These are phyloP conservation scores for Uloborus plumipes DNA, from an alignment of 2,888 invertebrate species.

Conservation along the genomic window DNA sequence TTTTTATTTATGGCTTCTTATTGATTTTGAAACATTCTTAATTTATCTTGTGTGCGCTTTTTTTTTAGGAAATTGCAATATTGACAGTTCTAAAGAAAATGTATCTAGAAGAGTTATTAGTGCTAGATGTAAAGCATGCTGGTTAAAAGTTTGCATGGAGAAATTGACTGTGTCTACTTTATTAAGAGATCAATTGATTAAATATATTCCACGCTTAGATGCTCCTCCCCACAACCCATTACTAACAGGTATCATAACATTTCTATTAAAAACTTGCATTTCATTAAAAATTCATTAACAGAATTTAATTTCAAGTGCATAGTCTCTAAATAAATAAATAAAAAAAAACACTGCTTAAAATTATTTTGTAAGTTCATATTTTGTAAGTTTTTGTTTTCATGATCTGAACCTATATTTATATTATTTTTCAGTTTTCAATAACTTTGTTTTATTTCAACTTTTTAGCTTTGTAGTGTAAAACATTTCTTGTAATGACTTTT, in stretches of 20 bases:
- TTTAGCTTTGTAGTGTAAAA: no score
- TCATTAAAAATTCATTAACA: neutral
- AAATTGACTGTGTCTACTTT: conserved; percentile 62
- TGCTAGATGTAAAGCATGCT: conserved; percentile 82
- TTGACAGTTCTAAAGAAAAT: conserved; percentile 37
- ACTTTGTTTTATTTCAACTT: no score
- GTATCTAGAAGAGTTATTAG: conserved; percentile 30
- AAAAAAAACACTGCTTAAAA: no score
- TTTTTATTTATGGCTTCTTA: no score
- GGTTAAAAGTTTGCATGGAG: conserved; percentile 84
- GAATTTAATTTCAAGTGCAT: neutral
- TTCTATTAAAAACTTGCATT: no score
- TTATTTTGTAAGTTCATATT: no score
- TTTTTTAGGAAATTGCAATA: conserved; percentile 39
- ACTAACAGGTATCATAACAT: conserved; percentile 23
- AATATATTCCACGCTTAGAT: conserved; percentile 61
- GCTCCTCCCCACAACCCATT: conserved; percentile 54
- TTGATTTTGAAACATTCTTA: neutral
- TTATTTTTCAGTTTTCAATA: no score
- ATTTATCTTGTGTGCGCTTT: neutral
- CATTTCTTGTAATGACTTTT: no score
- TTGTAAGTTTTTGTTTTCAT: no score
- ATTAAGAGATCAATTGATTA: conserved; percentile 46
- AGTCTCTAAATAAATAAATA: no score
- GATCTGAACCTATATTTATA: no score